phyloP scores from a whole-genome alignment of 2,113 vertebrate species.

The sheep (Ovis aries) region ARS-UI_Ramb_v3.0 NC_056072.1:19784501-19785000 shows the following conservation, averaged over 20 bases:
- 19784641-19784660: background rate
- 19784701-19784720: background rate
- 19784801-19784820: background rate
- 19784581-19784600: background rate
- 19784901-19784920: background rate
- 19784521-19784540: background rate
- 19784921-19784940: background rate
- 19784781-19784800: background rate
- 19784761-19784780: background rate
- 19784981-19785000: background rate
- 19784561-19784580: background rate
- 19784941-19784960: background rate
- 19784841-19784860: background rate
- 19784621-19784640: background rate
- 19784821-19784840: background rate
- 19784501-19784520: background rate
- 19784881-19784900: background rate
- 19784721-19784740: background rate
- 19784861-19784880: background rate
- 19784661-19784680: background rate
- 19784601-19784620: background rate
- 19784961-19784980: background rate
- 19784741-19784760: background rate
- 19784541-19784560: background rate
- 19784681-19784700: background rate